These are phyloP conservation scores for Melanogrammus aeglefinus DNA, from an alignment of 2,797 vertebrate genomes.

Conservation along the genomic window DNA sequence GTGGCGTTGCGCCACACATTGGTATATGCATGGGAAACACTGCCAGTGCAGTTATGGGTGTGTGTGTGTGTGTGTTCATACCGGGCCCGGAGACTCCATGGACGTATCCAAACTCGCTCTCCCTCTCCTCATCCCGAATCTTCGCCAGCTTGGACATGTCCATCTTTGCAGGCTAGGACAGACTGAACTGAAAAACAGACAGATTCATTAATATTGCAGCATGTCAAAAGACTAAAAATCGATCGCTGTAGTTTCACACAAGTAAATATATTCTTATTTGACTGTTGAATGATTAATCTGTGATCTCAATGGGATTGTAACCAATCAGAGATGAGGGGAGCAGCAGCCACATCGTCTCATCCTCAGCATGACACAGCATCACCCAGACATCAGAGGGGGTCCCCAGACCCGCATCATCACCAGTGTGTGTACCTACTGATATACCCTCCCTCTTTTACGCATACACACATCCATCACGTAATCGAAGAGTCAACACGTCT, in stretches of 20 bases:
- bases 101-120: constrained; percentile 88
- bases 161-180: constrained; percentile 73
- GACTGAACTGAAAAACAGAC: constrained; percentile 19
- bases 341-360: constrained; percentile 1
- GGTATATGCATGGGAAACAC: too few relatives aligned
- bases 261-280: background rate
- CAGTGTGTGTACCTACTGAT: background rate
- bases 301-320: background rate
- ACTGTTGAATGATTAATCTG: background rate
- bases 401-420: constrained; percentile 24
- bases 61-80: constrained; percentile 41
- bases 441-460: background rate
- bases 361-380: constrained; percentile 25
- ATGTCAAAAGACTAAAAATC: background rate
- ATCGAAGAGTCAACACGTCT: background rate
- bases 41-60: background rate
- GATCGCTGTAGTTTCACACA: background rate
- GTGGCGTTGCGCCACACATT: too few relatives aligned
- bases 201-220: background rate
- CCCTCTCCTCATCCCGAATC: constrained; percentile 86
- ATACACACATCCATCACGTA: background rate
- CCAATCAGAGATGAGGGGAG: background rate
- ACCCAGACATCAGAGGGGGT: constrained; percentile 37
- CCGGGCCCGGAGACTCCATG: constrained; percentile 94
- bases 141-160: constrained; percentile 91